phyloP scores from a whole-genome alignment of 1,140 invertebrate species.

The Meloidogyne chitwoodi region DNA sequence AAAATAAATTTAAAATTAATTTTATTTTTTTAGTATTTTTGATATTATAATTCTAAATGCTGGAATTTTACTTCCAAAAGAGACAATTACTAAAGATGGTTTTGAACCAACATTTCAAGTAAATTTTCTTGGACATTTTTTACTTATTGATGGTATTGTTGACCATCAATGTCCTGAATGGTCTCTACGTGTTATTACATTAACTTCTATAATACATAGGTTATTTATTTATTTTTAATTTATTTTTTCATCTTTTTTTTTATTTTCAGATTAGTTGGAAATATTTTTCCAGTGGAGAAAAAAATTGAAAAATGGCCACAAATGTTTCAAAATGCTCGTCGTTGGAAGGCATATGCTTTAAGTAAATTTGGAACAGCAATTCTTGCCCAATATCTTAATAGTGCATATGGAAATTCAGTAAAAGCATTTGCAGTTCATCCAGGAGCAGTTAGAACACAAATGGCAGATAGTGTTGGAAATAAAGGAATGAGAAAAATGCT shows the following conservation, averaged over 20 bases:
- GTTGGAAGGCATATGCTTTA: constrained; percentile 30
- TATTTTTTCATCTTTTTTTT: background rate
- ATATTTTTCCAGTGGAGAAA: constrained; percentile 23
- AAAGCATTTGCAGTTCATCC: constrained; percentile 29
- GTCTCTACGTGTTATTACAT: constrained; percentile 25
- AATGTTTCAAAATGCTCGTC: constrained; percentile 22
- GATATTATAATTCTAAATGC: constrained; percentile 37
- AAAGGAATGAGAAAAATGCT: constrained; percentile 20
- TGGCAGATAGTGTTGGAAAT: constrained; percentile 8
- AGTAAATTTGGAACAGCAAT: constrained; percentile 37
- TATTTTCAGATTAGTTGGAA: constrained; percentile 19
- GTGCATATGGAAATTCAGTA: constrained; percentile 8
- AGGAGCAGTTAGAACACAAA: constrained; percentile 26
- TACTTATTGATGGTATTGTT: constrained; percentile 26
- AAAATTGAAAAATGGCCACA: constrained; percentile 19
- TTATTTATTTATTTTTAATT: background rate
- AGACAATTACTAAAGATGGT: constrained; percentile 25
- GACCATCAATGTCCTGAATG: background rate
- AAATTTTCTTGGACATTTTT: constrained; percentile 33
- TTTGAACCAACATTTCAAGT: constrained; percentile 33
- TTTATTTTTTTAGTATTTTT: constrained; percentile 17
- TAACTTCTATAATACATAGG: constrained; percentile 29
- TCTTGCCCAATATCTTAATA: constrained; percentile 27
- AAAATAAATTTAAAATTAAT: background rate
- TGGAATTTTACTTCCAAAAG: constrained; percentile 25